Evolutionary conservation across 2,888 invertebrate species (phyloP).

Genomic region (Sarcophaga variegata): DNA sequence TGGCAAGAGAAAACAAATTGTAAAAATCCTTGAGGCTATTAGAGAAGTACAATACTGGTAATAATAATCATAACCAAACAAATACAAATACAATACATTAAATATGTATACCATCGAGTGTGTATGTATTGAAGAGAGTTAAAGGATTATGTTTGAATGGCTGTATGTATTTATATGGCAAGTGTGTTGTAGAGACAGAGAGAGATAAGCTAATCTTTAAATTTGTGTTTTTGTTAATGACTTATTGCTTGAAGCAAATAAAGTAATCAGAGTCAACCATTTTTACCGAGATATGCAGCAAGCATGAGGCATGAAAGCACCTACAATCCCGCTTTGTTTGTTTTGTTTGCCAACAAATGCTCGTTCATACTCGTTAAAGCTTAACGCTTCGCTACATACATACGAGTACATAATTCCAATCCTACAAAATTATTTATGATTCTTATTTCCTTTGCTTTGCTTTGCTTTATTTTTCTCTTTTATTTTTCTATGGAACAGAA

Average conservation of each 20-base stretch:
- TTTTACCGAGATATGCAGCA: constrained; percentile 2
- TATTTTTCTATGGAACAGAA: not conserved
- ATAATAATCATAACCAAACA: constrained; percentile 25
- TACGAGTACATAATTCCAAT: constrained; percentile 7
- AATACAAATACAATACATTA: not conserved
- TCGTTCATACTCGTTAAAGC: constrained; percentile 7
- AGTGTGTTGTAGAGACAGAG: constrained; percentile 42
- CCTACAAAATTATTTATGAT: constrained; percentile 28
- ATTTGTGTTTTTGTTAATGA: constrained; percentile 71
- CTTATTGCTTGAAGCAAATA: constrained; percentile 69
- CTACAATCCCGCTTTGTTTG: constrained; percentile 1
- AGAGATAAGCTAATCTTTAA: constrained; percentile 66
- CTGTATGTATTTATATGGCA: not conserved
- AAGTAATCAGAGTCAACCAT: constrained; percentile 69
- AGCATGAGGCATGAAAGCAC: not conserved
- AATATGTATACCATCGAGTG: too few relatives aligned
- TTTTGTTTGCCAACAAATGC: not conserved
- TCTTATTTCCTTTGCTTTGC: not conserved
- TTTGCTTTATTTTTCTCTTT: not conserved
- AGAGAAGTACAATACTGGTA: constrained; percentile 13
- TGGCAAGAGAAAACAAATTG: too few relatives aligned
- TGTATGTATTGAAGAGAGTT: not conserved
- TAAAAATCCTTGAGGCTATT: constrained; percentile 26
- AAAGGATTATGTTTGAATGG: constrained; percentile 48
- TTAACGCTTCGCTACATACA: constrained; percentile 18